Percentiles rank a stretch among this genome's conserved stretches.
These are phyloP conservation scores for Dusona sp. DNA, from an alignment of 2,888 invertebrate genomes.

Conservation along the genomic window DNA sequence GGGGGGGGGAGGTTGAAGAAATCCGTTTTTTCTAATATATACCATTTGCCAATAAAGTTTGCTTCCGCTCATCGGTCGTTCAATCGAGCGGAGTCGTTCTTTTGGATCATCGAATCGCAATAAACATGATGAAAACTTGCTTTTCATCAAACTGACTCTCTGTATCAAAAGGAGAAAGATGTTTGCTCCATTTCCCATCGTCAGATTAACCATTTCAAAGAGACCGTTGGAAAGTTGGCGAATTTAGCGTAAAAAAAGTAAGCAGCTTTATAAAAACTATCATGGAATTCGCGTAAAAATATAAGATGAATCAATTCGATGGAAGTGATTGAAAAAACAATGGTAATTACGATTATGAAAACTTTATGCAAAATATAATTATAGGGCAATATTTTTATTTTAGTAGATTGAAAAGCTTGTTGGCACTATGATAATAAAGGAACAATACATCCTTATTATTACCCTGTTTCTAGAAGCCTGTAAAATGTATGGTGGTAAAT, in stretches of 20 bases:
- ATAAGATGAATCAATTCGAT: too few species aligned
- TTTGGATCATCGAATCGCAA: conserved; percentile 37
- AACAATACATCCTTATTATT: neutral
- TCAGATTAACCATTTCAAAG: conserved; percentile 29
- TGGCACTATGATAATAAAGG: neutral
- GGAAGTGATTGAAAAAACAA: neutral
- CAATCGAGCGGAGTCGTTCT: conserved; percentile 27
- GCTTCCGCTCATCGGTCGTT: conserved; percentile 7
- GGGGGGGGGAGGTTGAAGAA: too few species aligned
- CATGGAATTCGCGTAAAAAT: neutral
- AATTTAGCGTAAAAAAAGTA: conserved; percentile 35
- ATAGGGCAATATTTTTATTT: neutral
- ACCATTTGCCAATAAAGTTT: conserved; percentile 51
- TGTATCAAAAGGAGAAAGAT: neutral
- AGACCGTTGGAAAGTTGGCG: neutral
- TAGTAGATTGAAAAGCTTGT: neutral
- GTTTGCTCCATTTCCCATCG: conserved; percentile 29
- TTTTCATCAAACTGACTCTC: neutral
- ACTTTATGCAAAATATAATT: neutral
- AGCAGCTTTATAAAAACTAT: neutral
- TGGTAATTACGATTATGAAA: neutral
- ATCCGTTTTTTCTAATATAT: conserved; percentile 3
- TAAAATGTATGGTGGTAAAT: neutral
- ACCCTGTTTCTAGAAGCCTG: neutral
- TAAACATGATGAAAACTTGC: conserved; percentile 25